A percentile compares a stretch with the other conserved stretches of the same genome.
These are phyloP conservation scores for Schizopygopsis malacanthus DNA, from an alignment of 2,797 vertebrate species.

Conservation along the genomic window DNA sequence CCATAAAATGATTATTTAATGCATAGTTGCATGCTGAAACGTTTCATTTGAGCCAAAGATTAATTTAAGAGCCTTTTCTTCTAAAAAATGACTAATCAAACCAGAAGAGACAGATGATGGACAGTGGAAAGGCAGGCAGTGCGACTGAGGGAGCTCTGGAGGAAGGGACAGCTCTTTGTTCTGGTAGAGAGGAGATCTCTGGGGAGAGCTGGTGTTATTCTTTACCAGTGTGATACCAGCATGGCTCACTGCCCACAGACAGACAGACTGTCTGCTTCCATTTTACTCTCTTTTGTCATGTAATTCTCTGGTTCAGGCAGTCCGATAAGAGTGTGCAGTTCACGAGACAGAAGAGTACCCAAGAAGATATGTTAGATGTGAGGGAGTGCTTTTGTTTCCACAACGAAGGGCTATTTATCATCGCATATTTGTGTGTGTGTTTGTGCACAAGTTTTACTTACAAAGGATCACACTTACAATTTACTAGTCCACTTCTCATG, in stretches of 20 bases:
- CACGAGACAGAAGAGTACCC: conserved; percentile 57
- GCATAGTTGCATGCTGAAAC: not conserved
- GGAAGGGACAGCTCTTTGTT: conserved; percentile 53
- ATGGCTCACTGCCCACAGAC: conserved; percentile 54
- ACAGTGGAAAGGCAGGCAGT: not conserved
- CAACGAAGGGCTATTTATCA: conserved; percentile 15
- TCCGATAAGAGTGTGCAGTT: conserved; percentile 61
- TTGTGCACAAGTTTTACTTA: conserved; percentile 21
- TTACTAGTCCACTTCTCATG: conserved; percentile 53
- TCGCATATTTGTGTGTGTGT: not conserved
- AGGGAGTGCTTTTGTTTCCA: conserved; percentile 23
- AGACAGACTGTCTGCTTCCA: conserved; percentile 57
- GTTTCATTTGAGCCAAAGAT: not conserved
- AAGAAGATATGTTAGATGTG: not conserved
- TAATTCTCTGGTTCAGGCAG: conserved; percentile 59
- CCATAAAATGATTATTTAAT: too few relatives aligned
- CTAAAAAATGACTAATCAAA: not conserved
- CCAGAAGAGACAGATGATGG: not conserved
- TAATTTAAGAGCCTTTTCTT: not conserved
- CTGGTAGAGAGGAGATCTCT: conserved; percentile 31
- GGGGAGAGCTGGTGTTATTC: conserved; percentile 44
- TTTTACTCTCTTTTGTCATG: conserved; percentile 62
- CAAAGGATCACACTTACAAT: conserved; percentile 41
- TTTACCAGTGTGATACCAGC: conserved; percentile 39
- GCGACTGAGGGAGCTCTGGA: conserved; percentile 20